Evolutionary conservation across 2,888 invertebrate genomes (phyloP), one percentile per base, ranked within the genome.

Genomic region (Drosophila parthenogenetica): DNA sequence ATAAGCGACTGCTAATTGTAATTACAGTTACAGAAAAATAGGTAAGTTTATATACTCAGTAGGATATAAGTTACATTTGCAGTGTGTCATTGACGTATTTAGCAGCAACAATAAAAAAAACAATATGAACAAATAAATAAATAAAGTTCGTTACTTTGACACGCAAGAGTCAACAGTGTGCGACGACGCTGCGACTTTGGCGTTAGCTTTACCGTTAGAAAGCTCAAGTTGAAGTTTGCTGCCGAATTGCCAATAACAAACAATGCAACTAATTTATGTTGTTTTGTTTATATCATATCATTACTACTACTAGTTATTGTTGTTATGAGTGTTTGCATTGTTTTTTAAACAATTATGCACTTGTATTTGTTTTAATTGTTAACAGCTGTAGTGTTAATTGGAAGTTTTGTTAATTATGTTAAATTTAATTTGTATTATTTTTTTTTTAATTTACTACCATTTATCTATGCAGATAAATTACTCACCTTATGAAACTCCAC

Each of bases 401-500:
- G 4, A 3, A 17, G 29, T 17, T 29, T 17, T 17, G 14, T 29
- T 37, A 63, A 57, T 58, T 54, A 13, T 16, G 19, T 7, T 48
- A 25, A 17, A 37, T 37, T 22, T 45, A 2, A 3, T 2, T 14
- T 42, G 8, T 14, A 29, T 25, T 7, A 3, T 8, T 50, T 50
- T n/a, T 39, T 37, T 22, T 11, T 2, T 51, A 11, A 8, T 29
- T 29, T 29, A 1, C 22, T 22, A 22, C 5, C 5, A 22, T 22
- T 22, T 3, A 19, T 19, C 19, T 19, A 19, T 19, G 19, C 19
- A 19, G 19, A 19, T 19, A 22, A 22, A 39, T 57, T 46, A 37
- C 81, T 91, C 91, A 97, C 97, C 94, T 96, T 95, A 79, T 96
- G 93, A 91, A 97, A 97, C 0, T 97, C 95, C 4, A 97, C 95